Evolutionary conservation across 2,888 invertebrate genomes (phyloP), one percentile per base, ranked within the genome.

Genomic region (Tillus elongatus): DNA sequence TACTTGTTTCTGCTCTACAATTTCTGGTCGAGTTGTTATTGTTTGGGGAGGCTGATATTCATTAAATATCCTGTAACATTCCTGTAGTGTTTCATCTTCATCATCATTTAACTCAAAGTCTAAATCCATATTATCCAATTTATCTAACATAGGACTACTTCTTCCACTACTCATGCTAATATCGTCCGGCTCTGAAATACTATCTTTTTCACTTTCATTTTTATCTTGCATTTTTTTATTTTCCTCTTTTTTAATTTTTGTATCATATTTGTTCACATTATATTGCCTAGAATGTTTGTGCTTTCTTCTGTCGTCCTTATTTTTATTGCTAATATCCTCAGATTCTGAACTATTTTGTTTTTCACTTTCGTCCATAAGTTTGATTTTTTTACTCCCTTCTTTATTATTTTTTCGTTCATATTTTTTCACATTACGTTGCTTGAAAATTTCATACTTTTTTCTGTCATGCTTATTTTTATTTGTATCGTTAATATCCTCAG

Each of bases 41-140:
- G 32, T 26, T 8, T 33, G 1, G 36, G 44, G 40, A 12, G 75
- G 73, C 38, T 77, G 75, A 64, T 82, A 77, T 65, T 88, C 85
- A 63, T 87, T 84, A 65, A 88, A 91, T 52, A 91, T 89, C 67
- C 75, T 79, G 55, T 83, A 77, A 62, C 91, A 91, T 64, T 91
- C 87, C 34, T 49, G 41, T 46, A 60, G 46, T n/a, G 58, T 60
- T 51, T 82, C 77, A 54, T 82, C 79, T 41, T 87, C 78, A 30
- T 56, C 51, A 13, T 37, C 24, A 40, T 40, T 43, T 35, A 39
- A 29, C 27, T 42, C 41, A 30, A 44, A 36, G 4, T 43, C 40
- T 2, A 35, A 30, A 13, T 34, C 30, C 1, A 45, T 39, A 24
- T 39, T 40, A 28, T 37, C n/a, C n/a, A n/a, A 34, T 34, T 40